Evolutionary conservation across 2,797 vertebrate genomes (phyloP).

Genomic region (Parauchenoglanis punctatus): DNA sequence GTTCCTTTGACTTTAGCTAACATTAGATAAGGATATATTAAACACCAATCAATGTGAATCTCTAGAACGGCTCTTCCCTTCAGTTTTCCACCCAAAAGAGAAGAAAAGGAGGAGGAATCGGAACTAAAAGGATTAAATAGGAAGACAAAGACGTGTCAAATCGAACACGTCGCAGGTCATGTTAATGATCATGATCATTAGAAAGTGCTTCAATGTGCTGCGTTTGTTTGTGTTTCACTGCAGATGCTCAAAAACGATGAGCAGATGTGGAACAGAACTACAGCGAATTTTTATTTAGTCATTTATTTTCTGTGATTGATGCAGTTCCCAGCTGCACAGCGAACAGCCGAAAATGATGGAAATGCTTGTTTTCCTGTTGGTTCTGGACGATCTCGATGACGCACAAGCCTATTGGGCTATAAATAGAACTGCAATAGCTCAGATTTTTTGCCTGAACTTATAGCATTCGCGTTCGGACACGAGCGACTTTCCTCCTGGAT

Average conservation of each 20-base stretch:
- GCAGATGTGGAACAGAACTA: not conserved
- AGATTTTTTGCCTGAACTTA: not conserved
- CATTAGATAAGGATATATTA: too few relatives aligned
- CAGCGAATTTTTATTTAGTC: too few relatives aligned
- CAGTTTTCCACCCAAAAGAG: not conserved
- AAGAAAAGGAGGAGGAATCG: not conserved
- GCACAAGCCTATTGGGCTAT: too few relatives aligned
- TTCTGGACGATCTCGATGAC: not conserved
- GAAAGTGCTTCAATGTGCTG: not conserved
- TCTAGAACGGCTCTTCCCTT: not conserved
- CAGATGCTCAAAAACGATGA: not conserved
- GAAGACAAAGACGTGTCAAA: not conserved
- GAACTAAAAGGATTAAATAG: too few relatives aligned
- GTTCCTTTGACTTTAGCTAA: too few relatives aligned
- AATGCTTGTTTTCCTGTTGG: not conserved
- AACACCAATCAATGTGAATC: not conserved
- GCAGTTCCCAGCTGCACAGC: not conserved
- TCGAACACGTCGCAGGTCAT: not conserved
- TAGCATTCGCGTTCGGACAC: not conserved
- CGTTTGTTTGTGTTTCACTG: not conserved
- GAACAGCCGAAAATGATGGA: not conserved
- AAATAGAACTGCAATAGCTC: not conserved
- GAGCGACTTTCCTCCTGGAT: not conserved
- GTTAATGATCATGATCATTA: not conserved
- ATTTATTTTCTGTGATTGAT: not conserved